Percentiles rank a stretch among this genome's conserved stretches.
These are phyloP conservation scores for Copsychus sechellarum DNA, from an alignment of 2,113 vertebrate genomes.

Conservation along the genomic window DNA sequence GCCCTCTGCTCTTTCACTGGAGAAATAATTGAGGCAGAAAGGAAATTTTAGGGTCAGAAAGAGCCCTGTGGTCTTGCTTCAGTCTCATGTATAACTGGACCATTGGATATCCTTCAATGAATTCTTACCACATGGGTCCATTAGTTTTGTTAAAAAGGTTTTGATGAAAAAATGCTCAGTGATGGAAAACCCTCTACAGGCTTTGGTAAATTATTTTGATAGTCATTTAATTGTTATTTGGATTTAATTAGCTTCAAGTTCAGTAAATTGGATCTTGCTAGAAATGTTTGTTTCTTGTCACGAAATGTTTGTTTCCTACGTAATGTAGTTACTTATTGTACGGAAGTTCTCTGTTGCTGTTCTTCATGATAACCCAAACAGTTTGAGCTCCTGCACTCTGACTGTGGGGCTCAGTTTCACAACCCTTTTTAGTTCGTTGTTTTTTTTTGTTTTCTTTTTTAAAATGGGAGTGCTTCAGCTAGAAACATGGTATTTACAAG, in stretches of 20 bases:
- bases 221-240: constrained; percentile 19
- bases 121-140: not conserved
- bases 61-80: not conserved
- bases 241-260: constrained; percentile 52
- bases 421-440: not conserved
- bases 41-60: not conserved
- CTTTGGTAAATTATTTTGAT: constrained; percentile 21
- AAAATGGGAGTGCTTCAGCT: not conserved
- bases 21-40: not conserved
- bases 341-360: not conserved
- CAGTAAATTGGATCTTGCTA: constrained; percentile 40
- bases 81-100: not conserved
- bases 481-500: not conserved
- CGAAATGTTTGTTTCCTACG: constrained; percentile 52
- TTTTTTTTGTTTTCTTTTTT: not conserved
- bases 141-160: not conserved
- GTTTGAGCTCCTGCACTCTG: not conserved
- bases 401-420: not conserved
- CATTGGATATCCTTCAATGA: not conserved
- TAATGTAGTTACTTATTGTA: constrained; percentile 29
- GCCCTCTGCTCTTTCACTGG: not conserved
- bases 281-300: constrained; percentile 50
- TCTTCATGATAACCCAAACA: not conserved
- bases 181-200: not conserved
- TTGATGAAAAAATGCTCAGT: not conserved